These are phyloP conservation scores for Drosophila colorata DNA, from an alignment of 2,888 invertebrate genomes.

Conservation along the genomic window DNA sequence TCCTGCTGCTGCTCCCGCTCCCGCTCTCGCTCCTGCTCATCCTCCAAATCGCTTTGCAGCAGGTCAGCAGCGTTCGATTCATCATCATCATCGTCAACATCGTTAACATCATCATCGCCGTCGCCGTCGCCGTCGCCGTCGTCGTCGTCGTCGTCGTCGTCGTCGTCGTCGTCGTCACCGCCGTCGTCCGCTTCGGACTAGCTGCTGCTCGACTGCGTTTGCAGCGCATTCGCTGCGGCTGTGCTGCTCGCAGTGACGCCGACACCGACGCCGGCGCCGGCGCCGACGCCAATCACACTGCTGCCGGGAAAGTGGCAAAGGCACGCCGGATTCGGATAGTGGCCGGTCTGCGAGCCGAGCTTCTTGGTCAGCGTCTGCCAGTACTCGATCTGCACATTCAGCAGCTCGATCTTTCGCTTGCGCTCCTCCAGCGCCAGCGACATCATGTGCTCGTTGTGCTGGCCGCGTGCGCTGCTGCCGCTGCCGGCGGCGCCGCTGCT, in stretches of 20 bases:
- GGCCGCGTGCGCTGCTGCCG: slow-evolving; percentile 42
- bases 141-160: slow-evolving; percentile 12
- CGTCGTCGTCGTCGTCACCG: slow-evolving; percentile 31
- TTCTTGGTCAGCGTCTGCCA: slow-evolving; percentile 84
- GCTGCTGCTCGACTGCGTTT: slow-evolving; percentile 80
- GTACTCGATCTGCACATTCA: slow-evolving; percentile 85
- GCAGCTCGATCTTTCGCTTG: slow-evolving; percentile 83
- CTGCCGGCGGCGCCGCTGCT: slow-evolving; percentile 21
- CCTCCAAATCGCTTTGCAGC: slow-evolving; percentile 29
- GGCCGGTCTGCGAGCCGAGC: slow-evolving; percentile 77
- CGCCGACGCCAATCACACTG: not conserved
- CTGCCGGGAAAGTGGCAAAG: slow-evolving; percentile 82
- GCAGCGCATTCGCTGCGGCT: slow-evolving; percentile 70
- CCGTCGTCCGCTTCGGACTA: slow-evolving; percentile 74
- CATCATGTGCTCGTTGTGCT: slow-evolving; percentile 82
- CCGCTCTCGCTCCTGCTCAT: slow-evolving; percentile 19
- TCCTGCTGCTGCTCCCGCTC: slow-evolving; percentile 11
- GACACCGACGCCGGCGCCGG: slow-evolving; percentile 19
- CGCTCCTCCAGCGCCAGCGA: slow-evolving; percentile 84
- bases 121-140: slow-evolving; percentile 9
- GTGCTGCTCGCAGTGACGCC: slow-evolving; percentile 19
- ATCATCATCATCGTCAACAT: not conserved
- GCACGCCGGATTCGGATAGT: slow-evolving; percentile 81
- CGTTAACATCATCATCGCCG: not conserved
- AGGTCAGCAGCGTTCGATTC: slow-evolving; percentile 1